A percentile compares a stretch with the other conserved stretches of the same genome.
These are phyloP conservation scores for Drosophila busckii DNA, from an alignment of 1,140 invertebrate species.

Conservation along the genomic window DNA sequence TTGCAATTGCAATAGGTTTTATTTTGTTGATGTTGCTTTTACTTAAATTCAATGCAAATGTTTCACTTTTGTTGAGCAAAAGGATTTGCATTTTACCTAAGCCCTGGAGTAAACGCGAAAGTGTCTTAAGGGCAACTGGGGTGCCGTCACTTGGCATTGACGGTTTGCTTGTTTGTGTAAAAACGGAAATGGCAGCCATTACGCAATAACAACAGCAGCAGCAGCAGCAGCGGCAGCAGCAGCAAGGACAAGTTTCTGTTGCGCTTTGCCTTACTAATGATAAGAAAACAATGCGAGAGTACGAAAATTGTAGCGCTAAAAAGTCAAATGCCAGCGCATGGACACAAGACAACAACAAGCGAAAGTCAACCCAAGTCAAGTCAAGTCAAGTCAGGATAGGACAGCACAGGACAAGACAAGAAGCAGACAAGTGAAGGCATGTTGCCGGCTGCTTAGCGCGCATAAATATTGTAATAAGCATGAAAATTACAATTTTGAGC, in stretches of 20 bases:
- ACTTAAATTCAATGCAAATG: constrained; percentile 37
- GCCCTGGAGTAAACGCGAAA: constrained; percentile 20
- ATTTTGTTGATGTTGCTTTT: not conserved
- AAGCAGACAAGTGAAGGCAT: constrained; percentile 20
- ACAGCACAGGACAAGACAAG: constrained; percentile 3
- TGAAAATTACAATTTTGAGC: constrained; percentile 62
- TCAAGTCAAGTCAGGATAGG: constrained; percentile 3
- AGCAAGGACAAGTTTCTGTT: too few species aligned
- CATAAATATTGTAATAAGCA: constrained; percentile 67
- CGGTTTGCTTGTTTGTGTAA: constrained; percentile 22
- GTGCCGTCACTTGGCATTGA: constrained; percentile 16
- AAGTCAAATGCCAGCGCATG: constrained; percentile 36
- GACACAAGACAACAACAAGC: constrained; percentile 2
- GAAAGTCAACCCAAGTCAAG: too few species aligned
- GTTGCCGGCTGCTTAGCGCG: constrained; percentile 34
- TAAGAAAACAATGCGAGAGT: constrained; percentile 50
- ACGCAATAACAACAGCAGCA: constrained; percentile 34
- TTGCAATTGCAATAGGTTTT: not conserved
- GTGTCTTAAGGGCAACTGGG: constrained; percentile 1
- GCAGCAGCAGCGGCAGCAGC: constrained; percentile 2
- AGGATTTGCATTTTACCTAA: constrained; percentile 49
- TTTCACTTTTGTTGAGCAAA: constrained; percentile 34
- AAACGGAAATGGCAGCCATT: constrained; percentile 51
- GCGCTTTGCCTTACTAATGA: constrained; percentile 45
- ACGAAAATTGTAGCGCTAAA: not conserved